These are phyloP conservation scores for Criorhina ranunculi DNA, from an alignment of 2,888 invertebrate species.

Conservation along the genomic window DNA sequence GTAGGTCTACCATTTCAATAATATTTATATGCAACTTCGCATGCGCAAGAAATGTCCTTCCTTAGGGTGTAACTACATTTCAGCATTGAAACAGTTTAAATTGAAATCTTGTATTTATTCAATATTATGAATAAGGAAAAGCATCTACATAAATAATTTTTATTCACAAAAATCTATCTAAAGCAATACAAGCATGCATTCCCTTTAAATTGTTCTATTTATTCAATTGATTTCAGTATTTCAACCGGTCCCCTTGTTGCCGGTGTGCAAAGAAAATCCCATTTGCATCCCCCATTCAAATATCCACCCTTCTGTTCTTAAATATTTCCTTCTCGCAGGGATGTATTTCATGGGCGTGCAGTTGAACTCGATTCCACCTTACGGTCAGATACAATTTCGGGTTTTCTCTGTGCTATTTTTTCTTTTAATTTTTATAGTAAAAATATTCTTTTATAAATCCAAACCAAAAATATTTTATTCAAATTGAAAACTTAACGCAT, in stretches of 20 bases:
- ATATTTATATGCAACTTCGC: slow-evolving; percentile 18
- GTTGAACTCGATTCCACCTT: slow-evolving; percentile 37
- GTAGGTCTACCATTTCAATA: background rate
- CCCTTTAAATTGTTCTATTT: too few relatives aligned
- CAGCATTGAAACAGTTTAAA: background rate
- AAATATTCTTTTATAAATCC: slow-evolving; percentile 3
- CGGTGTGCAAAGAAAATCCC: slow-evolving; percentile 1
- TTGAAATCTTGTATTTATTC: background rate
- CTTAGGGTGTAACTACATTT: slow-evolving; percentile 9
- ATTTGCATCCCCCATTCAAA: slow-evolving; percentile 5
- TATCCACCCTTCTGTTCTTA: slow-evolving; percentile 15
- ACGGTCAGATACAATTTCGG: slow-evolving; percentile 23
- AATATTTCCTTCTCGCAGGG: slow-evolving; percentile 22
- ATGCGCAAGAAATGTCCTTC: slow-evolving; percentile 60
- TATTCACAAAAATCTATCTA: too few relatives aligned
- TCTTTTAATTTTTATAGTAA: background rate
- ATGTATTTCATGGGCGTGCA: slow-evolving; percentile 61
- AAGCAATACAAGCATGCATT: too few relatives aligned
- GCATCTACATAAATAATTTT: too few relatives aligned
- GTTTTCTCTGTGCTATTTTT: slow-evolving; percentile 7
- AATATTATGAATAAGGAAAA: too few relatives aligned
- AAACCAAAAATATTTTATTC: background rate
- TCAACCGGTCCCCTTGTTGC: background rate
- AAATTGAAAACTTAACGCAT: background rate
- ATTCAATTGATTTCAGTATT: too few relatives aligned